Evolutionary conservation across 2,113 vertebrate species (phyloP).

Genomic region (Mobula birostris): DNA sequence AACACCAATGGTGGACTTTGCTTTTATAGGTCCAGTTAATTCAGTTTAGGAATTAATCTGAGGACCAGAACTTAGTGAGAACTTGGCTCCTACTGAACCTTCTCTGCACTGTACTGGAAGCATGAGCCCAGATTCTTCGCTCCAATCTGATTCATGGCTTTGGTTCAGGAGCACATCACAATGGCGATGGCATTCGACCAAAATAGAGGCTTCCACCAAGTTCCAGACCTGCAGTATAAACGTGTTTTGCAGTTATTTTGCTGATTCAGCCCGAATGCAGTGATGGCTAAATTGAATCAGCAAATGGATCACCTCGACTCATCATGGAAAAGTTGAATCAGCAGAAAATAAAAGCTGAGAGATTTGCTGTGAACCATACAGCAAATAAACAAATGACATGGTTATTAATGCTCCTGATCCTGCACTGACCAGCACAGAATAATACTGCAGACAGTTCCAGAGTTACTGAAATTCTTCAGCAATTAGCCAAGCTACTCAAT

Average conservation of each 20-base stretch:
- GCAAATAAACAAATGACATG: background rate
- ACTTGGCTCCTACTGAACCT: background rate
- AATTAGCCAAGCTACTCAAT: background rate
- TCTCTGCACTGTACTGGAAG: background rate
- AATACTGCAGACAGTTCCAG: background rate
- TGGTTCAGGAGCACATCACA: background rate
- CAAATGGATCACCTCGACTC: constrained; percentile 16
- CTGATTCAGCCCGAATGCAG: background rate
- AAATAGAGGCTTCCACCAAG: background rate
- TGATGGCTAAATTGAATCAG: constrained; percentile 5
- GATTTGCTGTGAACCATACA: background rate
- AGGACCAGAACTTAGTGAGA: background rate
- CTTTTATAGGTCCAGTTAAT: background rate
- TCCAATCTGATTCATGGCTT: no score
- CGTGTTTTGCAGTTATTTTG: constrained; percentile 22
- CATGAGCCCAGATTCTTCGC: background rate
- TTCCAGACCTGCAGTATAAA: background rate
- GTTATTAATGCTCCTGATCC: background rate
- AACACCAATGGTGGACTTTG: background rate
- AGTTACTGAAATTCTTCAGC: background rate
- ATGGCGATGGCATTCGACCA: background rate
- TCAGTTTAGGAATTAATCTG: background rate
- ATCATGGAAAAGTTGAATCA: background rate
- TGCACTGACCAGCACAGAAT: background rate
- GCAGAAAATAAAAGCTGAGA: background rate